Conservation (phyloP, 2,797 vertebrate genomes). For the Percopsis omiscomaycus region DNA sequence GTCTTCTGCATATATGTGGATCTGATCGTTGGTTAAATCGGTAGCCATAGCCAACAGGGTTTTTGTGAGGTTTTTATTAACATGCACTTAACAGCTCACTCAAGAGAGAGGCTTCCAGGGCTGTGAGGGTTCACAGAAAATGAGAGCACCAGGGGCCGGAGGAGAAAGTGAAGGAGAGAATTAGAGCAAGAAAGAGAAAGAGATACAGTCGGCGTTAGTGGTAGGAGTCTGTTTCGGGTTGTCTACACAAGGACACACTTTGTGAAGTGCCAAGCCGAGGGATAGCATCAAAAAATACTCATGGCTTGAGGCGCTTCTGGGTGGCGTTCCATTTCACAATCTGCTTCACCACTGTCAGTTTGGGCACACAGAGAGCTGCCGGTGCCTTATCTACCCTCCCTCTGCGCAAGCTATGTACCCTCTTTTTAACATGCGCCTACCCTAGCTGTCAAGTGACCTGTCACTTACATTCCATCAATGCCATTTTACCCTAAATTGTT, state of each 20-base stretch:
- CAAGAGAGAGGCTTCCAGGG: constrained; percentile 68
- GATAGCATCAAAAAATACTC: constrained; percentile 50
- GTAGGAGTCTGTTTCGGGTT: constrained; percentile 65
- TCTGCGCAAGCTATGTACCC: constrained; percentile 22
- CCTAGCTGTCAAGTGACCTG: constrained; percentile 21
- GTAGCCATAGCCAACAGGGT: constrained; percentile 65
- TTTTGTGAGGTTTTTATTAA: constrained; percentile 77
- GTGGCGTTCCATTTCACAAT: constrained; percentile 40
- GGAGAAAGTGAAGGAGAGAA: constrained; percentile 53
- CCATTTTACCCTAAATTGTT: constrained; percentile 28
- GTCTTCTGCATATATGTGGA: constrained; percentile 11
- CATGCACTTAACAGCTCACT: constrained; percentile 77
- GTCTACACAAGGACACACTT: constrained; percentile 63
- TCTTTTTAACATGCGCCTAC: not conserved
- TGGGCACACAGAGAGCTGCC: constrained; percentile 1
- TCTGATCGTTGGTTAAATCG: no score
- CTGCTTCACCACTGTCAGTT: constrained; percentile 33
- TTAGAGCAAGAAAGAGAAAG: constrained; percentile 52
- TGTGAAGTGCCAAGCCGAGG: constrained; percentile 37
- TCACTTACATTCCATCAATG: constrained; percentile 39
- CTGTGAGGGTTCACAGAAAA: constrained; percentile 66
- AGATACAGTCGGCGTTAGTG: constrained; percentile 44
- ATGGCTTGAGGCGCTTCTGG: constrained; percentile 50
- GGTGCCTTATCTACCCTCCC: constrained; percentile 41
- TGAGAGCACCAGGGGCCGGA: constrained; percentile 66